Conservation (phyloP, 2,113 vertebrate genomes). For the Heteronetta atricapilla region DNA sequence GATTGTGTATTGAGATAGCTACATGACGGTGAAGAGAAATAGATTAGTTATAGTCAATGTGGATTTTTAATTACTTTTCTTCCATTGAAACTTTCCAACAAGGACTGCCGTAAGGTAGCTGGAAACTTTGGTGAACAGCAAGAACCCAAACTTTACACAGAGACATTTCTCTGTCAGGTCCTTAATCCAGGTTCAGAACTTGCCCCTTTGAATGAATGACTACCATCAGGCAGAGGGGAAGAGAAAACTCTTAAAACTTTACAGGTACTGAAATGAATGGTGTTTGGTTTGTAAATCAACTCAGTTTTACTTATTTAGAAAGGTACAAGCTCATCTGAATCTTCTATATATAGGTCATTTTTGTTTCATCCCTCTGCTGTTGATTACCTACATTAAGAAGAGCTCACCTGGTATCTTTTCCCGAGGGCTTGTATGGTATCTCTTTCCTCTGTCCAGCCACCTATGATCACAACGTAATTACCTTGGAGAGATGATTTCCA, state of each 20-base stretch:
- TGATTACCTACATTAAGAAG: neutral
- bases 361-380: neutral
- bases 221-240: neutral
- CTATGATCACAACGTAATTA: neutral
- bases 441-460: neutral
- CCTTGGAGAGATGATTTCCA: neutral
- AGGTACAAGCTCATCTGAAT: neutral
- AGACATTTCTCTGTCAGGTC: neutral
- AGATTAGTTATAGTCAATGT: neutral
- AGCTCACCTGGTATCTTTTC: neutral
- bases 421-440: neutral
- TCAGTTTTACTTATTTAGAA: neutral
- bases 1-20: neutral
- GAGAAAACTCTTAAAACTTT: neutral
- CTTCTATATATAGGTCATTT: neutral
- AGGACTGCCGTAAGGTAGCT: neutral
- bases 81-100: neutral
- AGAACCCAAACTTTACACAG: neutral
- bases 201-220: neutral
- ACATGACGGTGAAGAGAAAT: neutral
- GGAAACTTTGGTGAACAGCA: neutral
- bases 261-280: neutral
- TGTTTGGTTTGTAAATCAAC: neutral
- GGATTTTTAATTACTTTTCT: constrained; percentile 16
- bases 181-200: neutral